Conservation (phyloP, 1,140 invertebrate genomes). For the Trichonephila inaurata region DNA sequence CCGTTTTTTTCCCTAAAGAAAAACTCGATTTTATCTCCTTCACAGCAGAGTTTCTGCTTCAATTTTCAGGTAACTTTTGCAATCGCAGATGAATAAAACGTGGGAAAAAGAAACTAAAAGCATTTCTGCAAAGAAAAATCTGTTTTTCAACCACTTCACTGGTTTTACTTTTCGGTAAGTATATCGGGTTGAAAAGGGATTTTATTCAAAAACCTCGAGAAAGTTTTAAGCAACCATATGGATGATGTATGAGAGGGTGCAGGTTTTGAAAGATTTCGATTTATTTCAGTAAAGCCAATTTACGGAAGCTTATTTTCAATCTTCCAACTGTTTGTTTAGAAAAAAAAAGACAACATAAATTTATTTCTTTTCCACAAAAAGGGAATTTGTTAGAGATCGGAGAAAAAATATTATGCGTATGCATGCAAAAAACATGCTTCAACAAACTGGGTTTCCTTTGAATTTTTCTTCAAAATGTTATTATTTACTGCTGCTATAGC, state of each 20-base stretch:
- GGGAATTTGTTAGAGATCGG: neutral
- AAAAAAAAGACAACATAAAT: neutral
- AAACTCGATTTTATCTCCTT: neutral
- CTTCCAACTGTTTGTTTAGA: neutral
- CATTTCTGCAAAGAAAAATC: neutral
- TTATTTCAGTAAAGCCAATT: constrained; percentile 13
- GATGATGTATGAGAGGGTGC: neutral
- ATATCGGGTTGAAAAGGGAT: neutral
- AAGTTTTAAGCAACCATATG: neutral
- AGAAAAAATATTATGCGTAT: neutral
- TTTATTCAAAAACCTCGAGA: neutral
- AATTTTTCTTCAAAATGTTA: no score
- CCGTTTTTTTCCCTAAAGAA: neutral
- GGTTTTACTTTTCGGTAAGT: neutral
- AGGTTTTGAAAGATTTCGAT: constrained; percentile 28
- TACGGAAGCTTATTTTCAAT: constrained; percentile 18
- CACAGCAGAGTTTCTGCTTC: neutral
- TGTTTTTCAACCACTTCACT: neutral
- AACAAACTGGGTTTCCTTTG: neutral
- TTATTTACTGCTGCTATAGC: no score
- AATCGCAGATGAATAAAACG: neutral
- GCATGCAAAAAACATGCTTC: neutral
- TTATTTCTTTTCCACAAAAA: neutral
- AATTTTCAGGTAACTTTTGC: neutral
- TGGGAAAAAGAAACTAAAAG: neutral